Evolutionary conservation across 1,140 invertebrate species (phyloP), one percentile per base, ranked within the genome.

Genomic region (Helicorthomorpha holstii): DNA sequence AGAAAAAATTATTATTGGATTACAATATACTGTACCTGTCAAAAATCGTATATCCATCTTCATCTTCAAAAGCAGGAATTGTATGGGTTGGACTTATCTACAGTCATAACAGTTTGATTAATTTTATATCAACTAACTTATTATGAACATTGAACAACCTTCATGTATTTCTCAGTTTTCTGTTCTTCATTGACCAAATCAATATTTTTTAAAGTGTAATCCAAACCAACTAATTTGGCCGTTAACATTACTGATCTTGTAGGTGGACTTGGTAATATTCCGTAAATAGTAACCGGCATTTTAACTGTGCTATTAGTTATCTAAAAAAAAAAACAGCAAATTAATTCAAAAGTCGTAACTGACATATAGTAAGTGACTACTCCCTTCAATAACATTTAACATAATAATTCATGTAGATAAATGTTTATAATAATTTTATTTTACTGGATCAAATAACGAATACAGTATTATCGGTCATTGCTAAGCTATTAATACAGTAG

Each of bases 211-310:
- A 76, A 57, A 47, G 77, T 70, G 27, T 77, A 57, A 27, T 70
- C 58, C 3, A 78, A 50, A 23, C 72, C 69, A 46, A 81, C 60
- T 2, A 75, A 70, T 38, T 77, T 72, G 0, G 72, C 66, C 0
- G 73, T 66, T 26, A 79, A 65, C 54, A 75, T 59, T 1, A 79
- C 76, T 0, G 75, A 68, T 7, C 77, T 70, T 47, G 73, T 73
- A 0, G 76, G 74, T 2, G 54, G 50, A 51, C 60, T 62, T 2
- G 46, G 41, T 19, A 53, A 48, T 23, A 48, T 27, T 34, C 29
- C 29, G 29, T 34, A 34, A 34, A 34, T 34, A 16, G 16, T 16
- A 7, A 34, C 29, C 7, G 29, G 29, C 29, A 34, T 34, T n/a
- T n/a, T n/a, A n/a, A n/a, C n/a, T n/a, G n/a, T n/a, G n/a, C n/a